A percentile compares a stretch with the other conserved stretches of the same genome.
Conservation (phyloP, 1,140 invertebrate species). For the Drosophila kohkoa region DNA sequence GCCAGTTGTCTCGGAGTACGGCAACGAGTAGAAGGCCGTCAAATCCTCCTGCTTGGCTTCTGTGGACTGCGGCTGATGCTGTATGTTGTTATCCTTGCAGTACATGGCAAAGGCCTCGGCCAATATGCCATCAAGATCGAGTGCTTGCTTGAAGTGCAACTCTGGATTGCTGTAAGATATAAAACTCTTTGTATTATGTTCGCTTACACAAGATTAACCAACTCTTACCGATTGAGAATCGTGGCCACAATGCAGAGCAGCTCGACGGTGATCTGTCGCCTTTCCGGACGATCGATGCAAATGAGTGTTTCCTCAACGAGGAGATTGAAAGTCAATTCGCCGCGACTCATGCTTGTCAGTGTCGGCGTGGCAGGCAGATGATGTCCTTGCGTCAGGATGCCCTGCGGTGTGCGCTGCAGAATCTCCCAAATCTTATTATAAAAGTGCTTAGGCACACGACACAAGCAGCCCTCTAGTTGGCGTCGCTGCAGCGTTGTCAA, state of each 20-base stretch:
- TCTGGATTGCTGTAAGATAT: slow-evolving; percentile 93
- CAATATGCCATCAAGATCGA: slow-evolving; percentile 95
- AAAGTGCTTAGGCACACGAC: slow-evolving; percentile 97
- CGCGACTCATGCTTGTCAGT: slow-evolving; percentile 97
- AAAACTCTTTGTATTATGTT: not conserved
- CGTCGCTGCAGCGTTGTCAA: slow-evolving; percentile 91
- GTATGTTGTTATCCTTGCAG: slow-evolving; percentile 90
- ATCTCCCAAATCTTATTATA: slow-evolving; percentile 99
- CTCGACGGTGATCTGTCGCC: slow-evolving; percentile 97
- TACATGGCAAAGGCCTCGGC: slow-evolving; percentile 94
- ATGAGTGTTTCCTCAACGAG: slow-evolving; percentile 97
- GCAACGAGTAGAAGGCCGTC: slow-evolving; percentile 89
- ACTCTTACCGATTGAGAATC: slow-evolving; percentile 89
- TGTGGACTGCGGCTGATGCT: slow-evolving; percentile 78
- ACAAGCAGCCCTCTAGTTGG: slow-evolving; percentile 97
- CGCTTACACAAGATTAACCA: not conserved
- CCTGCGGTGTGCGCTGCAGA: slow-evolving; percentile 93
- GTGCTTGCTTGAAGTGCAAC: slow-evolving; percentile 92
- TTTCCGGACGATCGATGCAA: slow-evolving; percentile 93
- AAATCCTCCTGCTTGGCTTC: slow-evolving; percentile 85
- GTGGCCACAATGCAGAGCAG: slow-evolving; percentile 96
- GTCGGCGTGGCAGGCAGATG: slow-evolving; percentile 96
- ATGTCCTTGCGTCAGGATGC: slow-evolving; percentile 94
- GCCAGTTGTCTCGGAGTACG: slow-evolving; percentile 92
- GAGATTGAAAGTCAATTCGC: slow-evolving; percentile 98